Conservation (phyloP, 2,797 vertebrate genomes). For the Eidolon dupreanum region DNA sequence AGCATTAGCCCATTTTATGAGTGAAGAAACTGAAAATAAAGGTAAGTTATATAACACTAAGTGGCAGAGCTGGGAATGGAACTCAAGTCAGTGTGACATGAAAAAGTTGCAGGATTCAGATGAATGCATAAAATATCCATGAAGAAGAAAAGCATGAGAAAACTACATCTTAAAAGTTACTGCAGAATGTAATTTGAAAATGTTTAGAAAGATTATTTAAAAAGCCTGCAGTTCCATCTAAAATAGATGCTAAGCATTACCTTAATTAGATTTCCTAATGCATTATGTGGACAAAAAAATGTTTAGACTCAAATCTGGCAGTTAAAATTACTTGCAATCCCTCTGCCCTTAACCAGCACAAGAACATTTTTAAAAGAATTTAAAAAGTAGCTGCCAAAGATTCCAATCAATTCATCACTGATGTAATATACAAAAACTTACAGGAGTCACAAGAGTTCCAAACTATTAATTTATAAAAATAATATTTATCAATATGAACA, state of each 20-base stretch:
- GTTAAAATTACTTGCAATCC: conserved; percentile 34
- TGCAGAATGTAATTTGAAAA: not conserved
- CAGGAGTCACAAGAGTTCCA: conserved; percentile 34
- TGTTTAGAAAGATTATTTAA: not conserved
- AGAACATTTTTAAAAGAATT: conserved; percentile 51
- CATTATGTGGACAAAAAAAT: not conserved
- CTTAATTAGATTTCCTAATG: not conserved
- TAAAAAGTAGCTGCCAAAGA: conserved; percentile 56
- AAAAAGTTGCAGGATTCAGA: not conserved
- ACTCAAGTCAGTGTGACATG: not conserved
- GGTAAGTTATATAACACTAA: not conserved
- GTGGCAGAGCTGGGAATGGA: not conserved
- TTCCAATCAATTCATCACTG: conserved; percentile 6
- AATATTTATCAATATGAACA: conserved; percentile 12
- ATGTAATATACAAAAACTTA: conserved; percentile 64
- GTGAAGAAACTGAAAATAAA: conserved; percentile 18
- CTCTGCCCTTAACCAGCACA: not conserved
- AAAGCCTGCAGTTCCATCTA: not conserved
- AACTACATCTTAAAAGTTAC: not conserved
- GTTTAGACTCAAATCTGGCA: not conserved
- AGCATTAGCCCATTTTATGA: not conserved
- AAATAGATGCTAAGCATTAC: not conserved
- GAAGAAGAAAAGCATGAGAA: not conserved
- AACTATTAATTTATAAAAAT: conserved; percentile 73
- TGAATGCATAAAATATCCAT: not conserved